These are phyloP conservation scores for Centroberyx gerrardi DNA, from an alignment of 2,797 vertebrate species.

Conservation along the genomic window DNA sequence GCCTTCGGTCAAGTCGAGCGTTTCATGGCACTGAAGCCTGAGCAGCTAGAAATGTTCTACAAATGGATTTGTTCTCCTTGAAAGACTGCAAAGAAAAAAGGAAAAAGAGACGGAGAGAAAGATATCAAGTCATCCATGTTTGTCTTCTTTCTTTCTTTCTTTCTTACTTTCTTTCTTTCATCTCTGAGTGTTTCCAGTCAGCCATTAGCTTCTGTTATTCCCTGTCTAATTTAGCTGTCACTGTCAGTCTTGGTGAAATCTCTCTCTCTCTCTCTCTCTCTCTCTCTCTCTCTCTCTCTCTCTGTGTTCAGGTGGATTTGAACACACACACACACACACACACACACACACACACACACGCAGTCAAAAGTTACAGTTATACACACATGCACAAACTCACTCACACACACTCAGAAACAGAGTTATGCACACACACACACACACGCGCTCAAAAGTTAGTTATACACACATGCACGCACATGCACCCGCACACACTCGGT, in stretches of 20 bases:
- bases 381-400: background rate
- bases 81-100: no score
- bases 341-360: background rate
- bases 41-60: no score
- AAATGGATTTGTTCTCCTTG: no score
- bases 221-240: conserved; percentile 26
- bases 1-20: no score
- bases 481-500: background rate
- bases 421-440: background rate
- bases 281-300: no score
- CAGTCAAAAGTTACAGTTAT: background rate
- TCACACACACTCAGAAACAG: background rate
- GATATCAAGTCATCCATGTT: background rate
- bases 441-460: background rate
- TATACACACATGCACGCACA: background rate
- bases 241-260: background rate
- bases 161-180: background rate
- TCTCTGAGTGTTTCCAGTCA: background rate
- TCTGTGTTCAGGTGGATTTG: no score
- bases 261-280: background rate
- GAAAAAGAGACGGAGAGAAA: no score
- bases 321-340: background rate
- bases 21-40: no score
- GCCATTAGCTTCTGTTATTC: background rate
- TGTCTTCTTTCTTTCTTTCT: background rate